Evolutionary conservation across 1,140 invertebrate species (phyloP), one percentile per base, ranked within the genome.

Genomic region (Drosophila pectinifera): DNA sequence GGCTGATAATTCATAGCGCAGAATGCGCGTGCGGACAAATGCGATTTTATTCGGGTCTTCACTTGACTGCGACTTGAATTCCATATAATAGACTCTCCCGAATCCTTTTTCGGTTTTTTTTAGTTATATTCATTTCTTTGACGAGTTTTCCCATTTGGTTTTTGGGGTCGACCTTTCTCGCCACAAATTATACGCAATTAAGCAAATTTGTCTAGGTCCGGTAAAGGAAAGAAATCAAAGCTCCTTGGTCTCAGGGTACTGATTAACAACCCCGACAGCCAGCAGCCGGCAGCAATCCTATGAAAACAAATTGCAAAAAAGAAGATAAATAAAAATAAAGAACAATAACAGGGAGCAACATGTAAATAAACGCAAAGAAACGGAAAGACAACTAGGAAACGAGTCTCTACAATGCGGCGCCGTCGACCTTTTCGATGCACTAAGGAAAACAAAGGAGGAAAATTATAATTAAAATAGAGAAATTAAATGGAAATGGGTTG

Each of bases 101-200:
- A 34, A 20, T 28, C 16, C 39, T 36, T 54, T 42, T 55, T 69
- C 38, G 26, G 31, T 67, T 36, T 43, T 73, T 64, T 36, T 28
- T 22, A 31, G 8, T 49, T 45, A 51, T 61, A 69, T 69, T 64
- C 49, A 86, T 83, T 85, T 81, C 80, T 59, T 62, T 84, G 80
- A 57, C 48, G 61, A 43, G 53, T 56, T 67, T 61, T 58, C 41
- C 38, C 43, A 68, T 49, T 69, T 41, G 16, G 24, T 68, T 34
- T 46, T 75, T 64, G 20, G 36, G 42, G 51, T 41, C 45, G 54
- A 56, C 65, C 70, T 83, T 86, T 79, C 56, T 49, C 58, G 48
- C 83, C 83, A 88, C 82, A 86, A 84, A 88, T 86, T 86, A 86
- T 83, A 82, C 83, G 83, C 83, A 86, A 86, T 86, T 86, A 86